Evolutionary conservation across 2,113 vertebrate species (phyloP), one percentile per base, ranked within the genome.

Genomic region (Periophthalmodon schlosseri): DNA sequence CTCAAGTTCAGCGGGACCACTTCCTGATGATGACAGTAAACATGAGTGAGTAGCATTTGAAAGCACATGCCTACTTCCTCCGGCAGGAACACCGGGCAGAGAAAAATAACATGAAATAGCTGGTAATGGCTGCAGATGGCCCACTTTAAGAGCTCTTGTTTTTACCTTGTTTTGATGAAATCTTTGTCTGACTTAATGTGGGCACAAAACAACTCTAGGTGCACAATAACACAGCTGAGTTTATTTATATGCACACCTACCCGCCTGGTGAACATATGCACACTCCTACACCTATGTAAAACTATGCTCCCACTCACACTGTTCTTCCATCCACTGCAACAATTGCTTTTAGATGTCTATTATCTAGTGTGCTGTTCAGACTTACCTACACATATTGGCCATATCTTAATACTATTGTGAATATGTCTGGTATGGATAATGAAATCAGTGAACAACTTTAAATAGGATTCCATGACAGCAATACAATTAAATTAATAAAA

Each of bases 1-100:
- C 92, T 93, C 90, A 52, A 91, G 91, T 93, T 93, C 91, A 92
- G 78, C 89, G 65, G 81, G 83, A 81, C 80, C 91, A 91, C 92
- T 88, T 92, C 93, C 93, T 91, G 94, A 94, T 94, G 93, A 94
- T 94, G 94, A 94, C 94, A 88, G 93, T 94, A 94, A 94, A 94
- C 90, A 94, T 94, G 93, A 92, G 94, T 94, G 79, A 92, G 93
- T 82, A 70, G 73, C 34, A 10, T 64, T 60, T 34, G 23, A 80
- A 74, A 69, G 60, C 52, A 44, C 64, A 52, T 23, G 18, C 34
- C 52, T 65, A 69, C 78, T 83, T 90, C 89, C 88, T 79, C 74
- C 78, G 67, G 67, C 76, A 80, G 75, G 66, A 90, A 83, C 80
- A 82, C 44, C 39, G 10, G 23, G 6, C 33, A 64, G 74, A 74